Percentiles rank a stretch among this genome's conserved stretches.
Evolutionary conservation across 1,140 invertebrate species (phyloP).

Genomic region (Dysdera silvatica): DNA sequence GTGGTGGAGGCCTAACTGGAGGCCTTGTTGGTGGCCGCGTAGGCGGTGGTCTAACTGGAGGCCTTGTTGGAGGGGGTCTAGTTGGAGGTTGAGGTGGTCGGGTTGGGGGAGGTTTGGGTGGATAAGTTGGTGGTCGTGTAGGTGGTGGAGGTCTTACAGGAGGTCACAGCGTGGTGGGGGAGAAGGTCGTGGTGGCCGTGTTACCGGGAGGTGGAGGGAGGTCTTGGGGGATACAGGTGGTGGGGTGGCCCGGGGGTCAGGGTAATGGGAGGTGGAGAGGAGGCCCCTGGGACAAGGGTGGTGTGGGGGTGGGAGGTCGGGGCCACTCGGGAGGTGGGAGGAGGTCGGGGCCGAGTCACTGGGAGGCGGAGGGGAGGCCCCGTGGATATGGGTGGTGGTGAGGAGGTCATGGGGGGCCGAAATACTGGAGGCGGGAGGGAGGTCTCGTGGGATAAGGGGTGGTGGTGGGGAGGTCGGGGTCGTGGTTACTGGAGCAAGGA

Average conservation of each 20-base stretch:
- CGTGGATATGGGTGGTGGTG: neutral
- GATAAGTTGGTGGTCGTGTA: neutral
- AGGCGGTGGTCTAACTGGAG: neutral
- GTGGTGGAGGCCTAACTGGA: neutral
- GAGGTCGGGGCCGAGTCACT: neutral
- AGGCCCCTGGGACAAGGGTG: neutral
- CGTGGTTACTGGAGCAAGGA: neutral
- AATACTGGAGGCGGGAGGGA: neutral
- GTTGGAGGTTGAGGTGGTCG: neutral
- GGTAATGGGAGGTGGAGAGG: neutral
- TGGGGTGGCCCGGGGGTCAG: neutral
- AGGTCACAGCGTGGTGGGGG: neutral
- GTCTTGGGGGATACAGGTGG: conserved; percentile 6
- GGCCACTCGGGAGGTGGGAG: neutral
- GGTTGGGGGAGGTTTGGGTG: neutral
- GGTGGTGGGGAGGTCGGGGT: neutral
- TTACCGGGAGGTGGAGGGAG: neutral
- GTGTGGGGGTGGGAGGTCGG: neutral
- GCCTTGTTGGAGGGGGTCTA: neutral
- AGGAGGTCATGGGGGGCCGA: neutral
- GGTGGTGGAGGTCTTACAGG: neutral
- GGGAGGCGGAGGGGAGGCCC: neutral
- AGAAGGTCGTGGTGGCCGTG: neutral
- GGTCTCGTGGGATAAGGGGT: neutral
- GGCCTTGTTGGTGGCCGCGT: neutral